phyloP scores from a whole-genome alignment of 2,113 vertebrate species.

The Neolamprologus ventralis region DNA sequence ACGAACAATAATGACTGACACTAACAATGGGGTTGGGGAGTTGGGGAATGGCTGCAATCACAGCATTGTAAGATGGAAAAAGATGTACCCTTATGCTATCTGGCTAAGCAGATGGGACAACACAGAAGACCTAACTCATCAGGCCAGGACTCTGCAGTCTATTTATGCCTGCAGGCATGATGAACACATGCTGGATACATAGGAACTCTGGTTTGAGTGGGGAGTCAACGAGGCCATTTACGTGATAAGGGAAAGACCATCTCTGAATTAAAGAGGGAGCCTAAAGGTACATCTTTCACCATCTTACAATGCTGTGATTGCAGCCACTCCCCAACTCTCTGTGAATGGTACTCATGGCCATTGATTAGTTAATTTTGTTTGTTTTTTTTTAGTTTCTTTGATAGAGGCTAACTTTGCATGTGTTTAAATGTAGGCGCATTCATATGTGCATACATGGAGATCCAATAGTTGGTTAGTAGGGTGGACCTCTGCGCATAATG shows the following conservation, averaged over 20 bases:
- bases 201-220: neutral
- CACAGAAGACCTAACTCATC: neutral
- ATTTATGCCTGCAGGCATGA: neutral
- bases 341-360: too few species aligned
- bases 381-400: neutral
- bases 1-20: neutral
- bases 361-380: neutral
- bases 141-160: neutral
- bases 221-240: neutral
- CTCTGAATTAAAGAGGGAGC: neutral
- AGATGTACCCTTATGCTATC: too few species aligned
- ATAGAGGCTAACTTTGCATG: neutral
- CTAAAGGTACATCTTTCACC: neutral
- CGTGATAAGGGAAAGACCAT: neutral
- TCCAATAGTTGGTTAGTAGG: neutral
- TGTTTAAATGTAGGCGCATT: neutral
- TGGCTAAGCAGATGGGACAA: neutral
- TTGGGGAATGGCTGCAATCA: too few species aligned
- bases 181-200: neutral
- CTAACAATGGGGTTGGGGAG: neutral
- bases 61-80: too few species aligned
- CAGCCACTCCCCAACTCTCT: fast-evolving
- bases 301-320: neutral
- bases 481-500: neutral
- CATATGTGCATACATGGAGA: neutral